These are phyloP conservation scores for Pseudococcus viburni DNA, from an alignment of 2,888 invertebrate species.

Conservation along the genomic window DNA sequence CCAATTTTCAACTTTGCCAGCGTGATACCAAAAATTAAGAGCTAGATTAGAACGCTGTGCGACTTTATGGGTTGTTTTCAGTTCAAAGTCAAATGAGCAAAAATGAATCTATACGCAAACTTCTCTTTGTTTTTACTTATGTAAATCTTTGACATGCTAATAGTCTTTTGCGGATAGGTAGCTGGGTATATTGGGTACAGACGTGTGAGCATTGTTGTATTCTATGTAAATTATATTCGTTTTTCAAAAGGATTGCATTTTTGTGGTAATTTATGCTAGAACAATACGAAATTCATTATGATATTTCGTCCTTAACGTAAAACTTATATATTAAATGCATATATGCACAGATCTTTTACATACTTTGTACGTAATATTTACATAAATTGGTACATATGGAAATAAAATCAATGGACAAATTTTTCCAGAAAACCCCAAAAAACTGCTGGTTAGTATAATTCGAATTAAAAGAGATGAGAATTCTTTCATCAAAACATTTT, in stretches of 20 bases:
- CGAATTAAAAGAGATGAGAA: too few species aligned
- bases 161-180: neutral
- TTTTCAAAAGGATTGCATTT: neutral
- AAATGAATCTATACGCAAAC: slow-evolving; percentile 14
- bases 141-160: slow-evolving; percentile 19
- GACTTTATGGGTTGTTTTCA: neutral
- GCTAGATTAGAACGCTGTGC: neutral
- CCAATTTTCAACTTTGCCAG: slow-evolving; percentile 18
- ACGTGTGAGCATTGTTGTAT: neutral
- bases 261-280: neutral
- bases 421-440: too few species aligned
- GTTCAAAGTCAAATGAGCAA: slow-evolving; percentile 24
- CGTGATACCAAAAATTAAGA: slow-evolving; percentile 27
- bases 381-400: too few species aligned
- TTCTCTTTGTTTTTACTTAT: slow-evolving; percentile 3
- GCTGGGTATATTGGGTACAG: neutral
- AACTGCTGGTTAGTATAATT: too few species aligned
- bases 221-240: neutral
- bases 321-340: neutral
- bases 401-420: too few species aligned
- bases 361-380: neutral
- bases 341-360: neutral
- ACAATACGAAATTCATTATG: neutral
- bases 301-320: neutral
- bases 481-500: too few species aligned